phyloP scores from a whole-genome alignment of 2,888 invertebrate species.

The Euzophera pinguis region DNA sequence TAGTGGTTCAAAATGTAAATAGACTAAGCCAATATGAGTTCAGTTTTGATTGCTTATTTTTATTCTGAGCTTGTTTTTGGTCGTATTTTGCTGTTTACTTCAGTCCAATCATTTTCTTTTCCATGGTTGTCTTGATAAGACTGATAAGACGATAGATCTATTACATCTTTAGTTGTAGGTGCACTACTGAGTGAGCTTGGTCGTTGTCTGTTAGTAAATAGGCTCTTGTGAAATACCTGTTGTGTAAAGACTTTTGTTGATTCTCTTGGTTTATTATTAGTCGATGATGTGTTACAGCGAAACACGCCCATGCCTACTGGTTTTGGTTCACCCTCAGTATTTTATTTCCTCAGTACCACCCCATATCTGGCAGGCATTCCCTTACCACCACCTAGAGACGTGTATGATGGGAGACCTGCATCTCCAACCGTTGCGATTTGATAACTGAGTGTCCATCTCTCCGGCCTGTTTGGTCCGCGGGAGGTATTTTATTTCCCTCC shows the following conservation, averaged over 20 bases:
- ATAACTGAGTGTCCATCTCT: background rate
- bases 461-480: background rate
- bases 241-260: no score
- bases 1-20: background rate
- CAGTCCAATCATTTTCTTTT: no score
- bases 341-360: background rate
- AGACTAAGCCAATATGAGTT: no score
- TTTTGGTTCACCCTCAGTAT: background rate
- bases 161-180: no score
- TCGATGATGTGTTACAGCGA: no score
- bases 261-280: background rate
- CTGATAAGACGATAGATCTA: no score
- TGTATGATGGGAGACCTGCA: background rate
- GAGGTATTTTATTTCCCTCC: background rate
- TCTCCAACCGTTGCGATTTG: background rate
- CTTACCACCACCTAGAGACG: background rate
- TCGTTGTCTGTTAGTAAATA: no score
- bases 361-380: background rate
- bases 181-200: no score
- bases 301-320: background rate
- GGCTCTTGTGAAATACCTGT: background rate
- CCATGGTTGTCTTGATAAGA: no score
- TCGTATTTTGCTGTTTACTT: background rate
- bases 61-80: background rate
- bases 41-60: background rate